Evolutionary conservation across 2,888 invertebrate species (phyloP).

Genomic region (Eupsilia transversa): DNA sequence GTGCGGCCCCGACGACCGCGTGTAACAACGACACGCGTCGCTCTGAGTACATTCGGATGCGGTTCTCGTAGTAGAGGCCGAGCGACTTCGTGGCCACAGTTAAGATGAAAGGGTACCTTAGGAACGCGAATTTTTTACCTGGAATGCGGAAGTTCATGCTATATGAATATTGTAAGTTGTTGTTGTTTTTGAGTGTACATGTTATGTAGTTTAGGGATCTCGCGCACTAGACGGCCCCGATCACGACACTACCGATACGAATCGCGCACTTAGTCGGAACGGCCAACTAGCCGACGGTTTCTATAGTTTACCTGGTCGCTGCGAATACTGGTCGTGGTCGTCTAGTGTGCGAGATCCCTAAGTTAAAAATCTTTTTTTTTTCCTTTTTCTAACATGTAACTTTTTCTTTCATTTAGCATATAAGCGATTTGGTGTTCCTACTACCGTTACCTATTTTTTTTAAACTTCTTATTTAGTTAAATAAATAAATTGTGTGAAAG

Average conservation of each 20-base stretch:
- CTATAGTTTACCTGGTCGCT: too few species aligned
- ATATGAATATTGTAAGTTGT: neutral
- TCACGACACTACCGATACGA: too few species aligned
- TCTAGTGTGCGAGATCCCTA: too few species aligned
- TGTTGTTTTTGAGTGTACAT: neutral
- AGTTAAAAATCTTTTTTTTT: too few species aligned
- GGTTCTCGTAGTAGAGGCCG: conserved; percentile 97
- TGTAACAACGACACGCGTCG: conserved; percentile 96
- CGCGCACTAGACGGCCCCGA: too few species aligned
- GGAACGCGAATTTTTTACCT: conserved; percentile 95
- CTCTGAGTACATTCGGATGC: conserved; percentile 98
- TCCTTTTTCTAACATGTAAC: too few species aligned
- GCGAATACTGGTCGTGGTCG: too few species aligned
- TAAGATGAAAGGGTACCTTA: conserved; percentile 97
- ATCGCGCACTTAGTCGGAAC: too few species aligned
- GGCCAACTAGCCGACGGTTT: too few species aligned
- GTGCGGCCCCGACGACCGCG: conserved; percentile 95
- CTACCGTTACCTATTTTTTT: too few species aligned
- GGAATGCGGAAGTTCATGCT: conserved; percentile 42
- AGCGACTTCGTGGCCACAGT: conserved; percentile 97
- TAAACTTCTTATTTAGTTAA: too few species aligned
- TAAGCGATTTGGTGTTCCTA: neutral
- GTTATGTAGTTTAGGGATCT: too few species aligned
- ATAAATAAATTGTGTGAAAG: neutral
- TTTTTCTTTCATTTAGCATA: neutral